phyloP scores from a whole-genome alignment of 2,888 invertebrate genomes.

The Dusona sp. region DNA sequence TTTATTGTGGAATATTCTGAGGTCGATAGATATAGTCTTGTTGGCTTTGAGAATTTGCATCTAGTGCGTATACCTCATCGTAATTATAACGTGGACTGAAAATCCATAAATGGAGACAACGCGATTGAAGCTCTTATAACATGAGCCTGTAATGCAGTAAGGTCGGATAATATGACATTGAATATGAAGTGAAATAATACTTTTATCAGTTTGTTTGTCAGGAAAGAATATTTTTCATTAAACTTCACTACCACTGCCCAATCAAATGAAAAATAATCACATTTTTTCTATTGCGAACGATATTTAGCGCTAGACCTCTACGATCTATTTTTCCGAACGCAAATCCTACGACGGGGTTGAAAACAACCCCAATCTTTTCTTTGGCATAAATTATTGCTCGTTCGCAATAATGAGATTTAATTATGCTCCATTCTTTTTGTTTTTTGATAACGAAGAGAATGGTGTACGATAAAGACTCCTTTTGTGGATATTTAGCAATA shows the following conservation, averaged over 20 bases:
- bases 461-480: too few relatives aligned
- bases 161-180: slow-evolving; percentile 22
- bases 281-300: neutral
- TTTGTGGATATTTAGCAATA: too few relatives aligned
- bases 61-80: slow-evolving; percentile 35
- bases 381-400: too few relatives aligned
- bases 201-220: neutral
- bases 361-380: too few relatives aligned
- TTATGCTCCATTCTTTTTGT: too few relatives aligned
- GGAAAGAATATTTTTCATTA: neutral
- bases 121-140: neutral
- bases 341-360: too few relatives aligned
- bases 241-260: neutral
- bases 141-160: neutral
- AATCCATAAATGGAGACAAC: slow-evolving; percentile 57
- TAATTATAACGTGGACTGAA: slow-evolving; percentile 36
- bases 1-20: slow-evolving; percentile 44
- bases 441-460: too few relatives aligned
- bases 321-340: too few relatives aligned
- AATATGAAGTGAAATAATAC: neutral
- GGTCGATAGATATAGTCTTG: slow-evolving; percentile 40
- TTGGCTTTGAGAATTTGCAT: slow-evolving; percentile 32
- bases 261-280: neutral
- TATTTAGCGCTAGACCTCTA: too few relatives aligned
- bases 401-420: too few relatives aligned